Conservation (phyloP, 1,140 invertebrate species). For the Drosophila teissieri region DNA sequence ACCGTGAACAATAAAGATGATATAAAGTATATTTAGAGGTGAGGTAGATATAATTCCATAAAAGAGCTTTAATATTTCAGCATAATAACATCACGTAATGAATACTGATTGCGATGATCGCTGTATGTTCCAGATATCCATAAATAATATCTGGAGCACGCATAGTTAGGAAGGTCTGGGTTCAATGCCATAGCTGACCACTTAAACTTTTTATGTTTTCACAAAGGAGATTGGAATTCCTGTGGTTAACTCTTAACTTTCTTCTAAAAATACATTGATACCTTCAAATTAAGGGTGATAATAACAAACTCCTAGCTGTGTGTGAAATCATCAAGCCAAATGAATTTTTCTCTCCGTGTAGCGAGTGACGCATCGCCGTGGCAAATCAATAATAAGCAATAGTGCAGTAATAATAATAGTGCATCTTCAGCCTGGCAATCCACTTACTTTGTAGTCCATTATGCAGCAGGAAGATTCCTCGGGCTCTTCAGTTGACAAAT, state of each 20-base stretch:
- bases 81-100: too few species aligned
- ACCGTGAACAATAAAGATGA: not conserved
- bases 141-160: not conserved
- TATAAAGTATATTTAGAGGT: too few species aligned
- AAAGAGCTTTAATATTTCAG: too few species aligned
- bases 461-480: not conserved
- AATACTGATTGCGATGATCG: too few species aligned
- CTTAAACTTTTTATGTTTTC: not conserved
- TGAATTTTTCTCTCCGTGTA: not conserved
- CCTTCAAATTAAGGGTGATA: not conserved
- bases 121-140: too few species aligned
- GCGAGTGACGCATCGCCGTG: slow-evolving; percentile 36
- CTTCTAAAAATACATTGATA: too few species aligned
- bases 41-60: too few species aligned
- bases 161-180: not conserved
- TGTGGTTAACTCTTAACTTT: too few species aligned
- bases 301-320: not conserved
- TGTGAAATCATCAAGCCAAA: not conserved
- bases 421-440: too few species aligned
- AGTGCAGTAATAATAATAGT: slow-evolving; percentile 12
- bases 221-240: not conserved
- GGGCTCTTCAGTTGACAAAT: not conserved
- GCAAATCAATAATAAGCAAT: slow-evolving; percentile 35
- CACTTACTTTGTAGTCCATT: slow-evolving; percentile 70
- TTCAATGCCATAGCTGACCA: not conserved